Conservation (phyloP, 2,888 invertebrate species). For the Eupithecia inturbata region DNA sequence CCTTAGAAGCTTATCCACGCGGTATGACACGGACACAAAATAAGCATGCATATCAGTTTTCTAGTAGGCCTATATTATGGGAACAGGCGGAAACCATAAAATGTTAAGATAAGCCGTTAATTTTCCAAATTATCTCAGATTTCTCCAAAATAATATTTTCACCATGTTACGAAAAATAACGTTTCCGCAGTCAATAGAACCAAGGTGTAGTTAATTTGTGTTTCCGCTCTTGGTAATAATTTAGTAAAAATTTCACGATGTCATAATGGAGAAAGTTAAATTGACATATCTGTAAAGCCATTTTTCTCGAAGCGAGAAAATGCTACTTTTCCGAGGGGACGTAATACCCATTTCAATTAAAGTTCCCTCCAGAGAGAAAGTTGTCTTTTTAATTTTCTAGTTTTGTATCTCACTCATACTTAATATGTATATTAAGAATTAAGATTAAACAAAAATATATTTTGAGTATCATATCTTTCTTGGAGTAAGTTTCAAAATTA, state of each 20-base stretch:
- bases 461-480: not conserved
- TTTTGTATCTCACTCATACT: not conserved
- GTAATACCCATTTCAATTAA: conserved; percentile 17
- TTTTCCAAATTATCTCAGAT: too few species aligned
- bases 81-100: too few species aligned
- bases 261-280: conserved; percentile 20
- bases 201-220: not conserved
- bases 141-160: not conserved
- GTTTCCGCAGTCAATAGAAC: not conserved
- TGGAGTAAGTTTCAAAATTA: conserved; percentile 18
- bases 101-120: too few species aligned
- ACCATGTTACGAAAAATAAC: not conserved
- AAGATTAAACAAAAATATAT: not conserved
- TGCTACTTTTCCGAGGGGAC: conserved; percentile 2
- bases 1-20: too few species aligned
- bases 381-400: not conserved
- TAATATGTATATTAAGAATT: not conserved
- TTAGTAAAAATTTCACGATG: not conserved
- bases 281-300: conserved; percentile 14
- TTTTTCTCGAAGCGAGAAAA: conserved; percentile 7
- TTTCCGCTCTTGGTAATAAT: not conserved
- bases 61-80: too few species aligned
- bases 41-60: too few species aligned
- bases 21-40: too few species aligned
- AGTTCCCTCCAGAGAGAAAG: conserved; percentile 2